phyloP scores from a whole-genome alignment of 92 coral and sea anemone genomes.

The Meandrina meandrites region DNA sequence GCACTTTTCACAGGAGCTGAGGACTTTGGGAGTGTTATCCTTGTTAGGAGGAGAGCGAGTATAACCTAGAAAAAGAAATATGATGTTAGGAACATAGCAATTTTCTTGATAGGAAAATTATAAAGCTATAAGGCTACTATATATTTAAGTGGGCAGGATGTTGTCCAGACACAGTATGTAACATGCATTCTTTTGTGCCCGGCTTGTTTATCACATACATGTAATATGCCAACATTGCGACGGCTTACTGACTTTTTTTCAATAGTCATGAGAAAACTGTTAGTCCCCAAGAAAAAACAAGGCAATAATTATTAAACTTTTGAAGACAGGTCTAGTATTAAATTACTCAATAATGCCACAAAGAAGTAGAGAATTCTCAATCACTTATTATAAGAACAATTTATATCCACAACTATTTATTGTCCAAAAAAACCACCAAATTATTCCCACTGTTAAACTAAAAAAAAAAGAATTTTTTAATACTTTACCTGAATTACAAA shows the following conservation, averaged over 20 bases:
- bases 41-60: conserved; percentile 13
- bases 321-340: too few species aligned
- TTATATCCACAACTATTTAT: too few species aligned
- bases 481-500: conserved; percentile 76
- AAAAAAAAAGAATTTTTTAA: not conserved
- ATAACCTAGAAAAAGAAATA: conserved; percentile 18
- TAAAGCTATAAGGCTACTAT: not conserved
- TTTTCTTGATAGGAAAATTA: not conserved
- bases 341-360: too few species aligned
- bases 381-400: too few species aligned
- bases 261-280: too few species aligned
- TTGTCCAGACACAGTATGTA: not conserved
- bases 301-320: too few species aligned
- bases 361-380: too few species aligned
- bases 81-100: not conserved
- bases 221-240: too few species aligned
- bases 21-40: not conserved
- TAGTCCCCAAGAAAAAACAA: too few species aligned
- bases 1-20: conserved; percentile 71
- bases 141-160: not conserved
- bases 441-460: not conserved
- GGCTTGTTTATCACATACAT: too few species aligned
- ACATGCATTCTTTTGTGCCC: too few species aligned
- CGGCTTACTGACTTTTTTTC: too few species aligned
- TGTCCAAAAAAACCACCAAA: not conserved